Evolutionary conservation across 2,113 vertebrate genomes (phyloP).

Genomic region (Melanerpes formicivorus): DNA sequence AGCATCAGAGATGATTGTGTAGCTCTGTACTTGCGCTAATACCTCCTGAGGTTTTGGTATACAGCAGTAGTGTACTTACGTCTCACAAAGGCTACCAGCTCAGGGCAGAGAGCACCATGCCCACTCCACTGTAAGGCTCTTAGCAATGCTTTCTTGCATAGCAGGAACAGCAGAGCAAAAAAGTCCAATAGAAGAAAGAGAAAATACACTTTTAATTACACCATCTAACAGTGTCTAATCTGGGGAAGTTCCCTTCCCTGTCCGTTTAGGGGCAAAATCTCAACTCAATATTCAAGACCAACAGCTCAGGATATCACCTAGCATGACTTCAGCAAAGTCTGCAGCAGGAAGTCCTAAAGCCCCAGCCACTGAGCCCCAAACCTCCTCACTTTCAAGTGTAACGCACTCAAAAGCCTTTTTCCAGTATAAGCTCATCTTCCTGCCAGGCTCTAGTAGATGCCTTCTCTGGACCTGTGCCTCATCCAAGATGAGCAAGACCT

Average conservation of each 20-base stretch:
- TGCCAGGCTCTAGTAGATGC: background rate
- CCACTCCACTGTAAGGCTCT: background rate
- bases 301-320: background rate
- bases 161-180: background rate
- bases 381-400: rapidly evolving
- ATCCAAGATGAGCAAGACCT: background rate
- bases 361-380: rapidly evolving
- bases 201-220: background rate
- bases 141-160: background rate
- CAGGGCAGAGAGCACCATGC: background rate
- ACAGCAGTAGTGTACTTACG: background rate
- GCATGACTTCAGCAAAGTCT: background rate
- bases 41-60: background rate
- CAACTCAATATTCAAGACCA: background rate
- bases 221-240: rapidly evolving
- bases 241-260: background rate
- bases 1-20: background rate
- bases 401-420: background rate
- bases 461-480: background rate
- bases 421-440: background rate
- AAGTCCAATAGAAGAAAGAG: background rate
- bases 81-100: background rate
- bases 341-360: background rate
- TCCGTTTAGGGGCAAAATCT: background rate
- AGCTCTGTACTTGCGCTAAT: background rate